phyloP scores from a whole-genome alignment of 2,888 invertebrate genomes.

The Phlogophora meticulosa region DNA sequence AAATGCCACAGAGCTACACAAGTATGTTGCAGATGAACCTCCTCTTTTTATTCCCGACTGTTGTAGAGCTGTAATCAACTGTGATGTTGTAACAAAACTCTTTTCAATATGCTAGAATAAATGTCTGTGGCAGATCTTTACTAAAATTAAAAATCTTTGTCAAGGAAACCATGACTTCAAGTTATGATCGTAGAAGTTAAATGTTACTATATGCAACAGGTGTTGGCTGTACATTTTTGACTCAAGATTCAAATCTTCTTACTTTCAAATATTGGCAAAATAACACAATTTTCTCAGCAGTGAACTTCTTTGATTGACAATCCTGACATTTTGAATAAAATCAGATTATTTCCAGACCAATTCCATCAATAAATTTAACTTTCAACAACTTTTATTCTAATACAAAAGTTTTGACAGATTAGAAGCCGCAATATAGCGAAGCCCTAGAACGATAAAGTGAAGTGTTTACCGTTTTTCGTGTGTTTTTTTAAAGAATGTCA shows the following conservation, averaged over 20 bases:
- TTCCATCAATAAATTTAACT: background rate
- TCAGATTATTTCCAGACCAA: background rate
- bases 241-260: background rate
- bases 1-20: too few relatives aligned
- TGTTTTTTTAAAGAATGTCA: constrained; percentile 35
- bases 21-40: too few relatives aligned
- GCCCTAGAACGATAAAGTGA: background rate
- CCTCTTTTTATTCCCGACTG: too few relatives aligned
- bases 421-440: background rate
- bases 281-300: too few relatives aligned
- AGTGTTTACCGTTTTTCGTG: constrained; percentile 34
- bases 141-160: background rate
- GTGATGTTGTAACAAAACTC: too few relatives aligned
- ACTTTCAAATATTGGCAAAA: background rate
- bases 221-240: background rate
- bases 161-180: background rate
- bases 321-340: constrained; percentile 1
- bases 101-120: background rate
- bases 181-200: constrained; percentile 18
- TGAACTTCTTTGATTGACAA: background rate
- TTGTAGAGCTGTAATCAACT: too few relatives aligned
- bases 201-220: constrained; percentile 9
- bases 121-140: background rate
- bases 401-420: background rate
- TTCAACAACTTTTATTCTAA: background rate